Conservation (phyloP, 2,888 invertebrate species). For the Amiota minor region DNA sequence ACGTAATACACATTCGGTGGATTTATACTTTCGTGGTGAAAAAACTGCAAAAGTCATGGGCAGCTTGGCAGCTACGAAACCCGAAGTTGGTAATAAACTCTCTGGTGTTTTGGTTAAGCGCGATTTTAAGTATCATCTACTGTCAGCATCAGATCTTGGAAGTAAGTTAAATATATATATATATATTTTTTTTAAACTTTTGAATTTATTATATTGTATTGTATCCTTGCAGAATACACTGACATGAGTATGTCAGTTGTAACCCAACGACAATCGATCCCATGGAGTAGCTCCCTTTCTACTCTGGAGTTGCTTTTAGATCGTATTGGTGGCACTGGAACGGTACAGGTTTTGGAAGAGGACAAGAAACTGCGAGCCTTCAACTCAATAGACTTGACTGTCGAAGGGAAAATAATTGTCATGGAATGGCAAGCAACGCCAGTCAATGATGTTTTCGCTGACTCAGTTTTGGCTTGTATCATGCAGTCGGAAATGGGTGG, state of each 20-base stretch:
- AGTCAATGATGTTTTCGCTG: constrained; percentile 98
- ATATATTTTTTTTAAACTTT: too few relatives aligned
- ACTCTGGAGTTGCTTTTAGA: constrained; percentile 84
- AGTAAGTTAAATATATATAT: constrained; percentile 74
- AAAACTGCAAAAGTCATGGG: constrained; percentile 99
- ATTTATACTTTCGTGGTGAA: constrained; percentile 95
- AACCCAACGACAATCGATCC: constrained; percentile 92
- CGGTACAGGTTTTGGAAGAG: constrained; percentile 80
- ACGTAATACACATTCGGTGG: constrained; percentile 93
- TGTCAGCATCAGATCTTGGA: constrained; percentile 91
- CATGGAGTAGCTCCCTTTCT: constrained; percentile 79
- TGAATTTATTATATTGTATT: background rate
- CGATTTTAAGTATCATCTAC: constrained; percentile 97
- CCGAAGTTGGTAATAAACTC: constrained; percentile 83
- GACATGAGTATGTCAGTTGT: constrained; percentile 95
- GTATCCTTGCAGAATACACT: constrained; percentile 81
- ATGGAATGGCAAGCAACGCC: constrained; percentile 97
- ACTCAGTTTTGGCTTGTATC: constrained; percentile 91
- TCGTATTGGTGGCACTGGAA: constrained; percentile 82
- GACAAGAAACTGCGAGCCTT: constrained; percentile 87
- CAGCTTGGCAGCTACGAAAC: constrained; percentile 86
- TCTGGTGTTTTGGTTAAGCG: constrained; percentile 96
- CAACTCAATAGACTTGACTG: constrained; percentile 84
- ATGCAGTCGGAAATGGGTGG: constrained; percentile 86
- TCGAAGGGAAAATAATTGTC: constrained; percentile 87